phyloP scores from a whole-genome alignment of 1,140 invertebrate genomes.

The Sweltsa coloradensis region DNA sequence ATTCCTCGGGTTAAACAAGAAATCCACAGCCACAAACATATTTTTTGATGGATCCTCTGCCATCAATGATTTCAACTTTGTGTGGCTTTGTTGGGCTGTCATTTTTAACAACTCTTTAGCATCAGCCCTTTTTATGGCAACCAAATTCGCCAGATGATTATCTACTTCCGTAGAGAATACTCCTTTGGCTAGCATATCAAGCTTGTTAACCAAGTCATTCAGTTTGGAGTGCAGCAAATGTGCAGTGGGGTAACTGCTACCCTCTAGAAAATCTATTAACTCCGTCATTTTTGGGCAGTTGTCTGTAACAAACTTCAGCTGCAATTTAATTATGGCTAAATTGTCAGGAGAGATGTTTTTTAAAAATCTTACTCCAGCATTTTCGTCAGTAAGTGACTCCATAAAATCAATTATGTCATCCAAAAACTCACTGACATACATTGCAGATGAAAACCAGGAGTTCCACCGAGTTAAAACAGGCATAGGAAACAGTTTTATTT shows the following conservation, averaged over 20 bases:
- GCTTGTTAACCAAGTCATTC: not conserved
- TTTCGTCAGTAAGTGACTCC: not conserved
- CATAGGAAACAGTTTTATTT: not conserved
- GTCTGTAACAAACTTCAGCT: not conserved
- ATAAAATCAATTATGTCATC: constrained; percentile 1
- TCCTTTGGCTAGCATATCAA: not conserved
- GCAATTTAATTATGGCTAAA: not conserved
- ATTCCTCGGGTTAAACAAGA: not conserved
- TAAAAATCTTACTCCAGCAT: not conserved
- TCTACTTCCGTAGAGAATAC: not conserved
- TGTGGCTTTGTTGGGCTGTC: constrained; percentile 1
- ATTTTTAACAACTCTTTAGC: not conserved
- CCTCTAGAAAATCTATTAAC: constrained; percentile 6
- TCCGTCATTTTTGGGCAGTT: constrained; percentile 1
- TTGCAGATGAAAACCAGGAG: not conserved
- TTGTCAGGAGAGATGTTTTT: not conserved
- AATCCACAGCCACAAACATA: not conserved
- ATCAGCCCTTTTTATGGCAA: not conserved
- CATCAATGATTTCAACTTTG: not conserved
- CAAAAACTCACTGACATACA: not conserved
- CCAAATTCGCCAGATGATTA: not conserved
- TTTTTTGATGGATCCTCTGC: not conserved
- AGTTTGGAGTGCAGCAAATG: not conserved
- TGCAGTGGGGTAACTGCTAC: not conserved
- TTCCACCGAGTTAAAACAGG: constrained; percentile 1